Evolutionary conservation across 2,888 invertebrate genomes (phyloP).

Genomic region (Agrotis puta): DNA sequence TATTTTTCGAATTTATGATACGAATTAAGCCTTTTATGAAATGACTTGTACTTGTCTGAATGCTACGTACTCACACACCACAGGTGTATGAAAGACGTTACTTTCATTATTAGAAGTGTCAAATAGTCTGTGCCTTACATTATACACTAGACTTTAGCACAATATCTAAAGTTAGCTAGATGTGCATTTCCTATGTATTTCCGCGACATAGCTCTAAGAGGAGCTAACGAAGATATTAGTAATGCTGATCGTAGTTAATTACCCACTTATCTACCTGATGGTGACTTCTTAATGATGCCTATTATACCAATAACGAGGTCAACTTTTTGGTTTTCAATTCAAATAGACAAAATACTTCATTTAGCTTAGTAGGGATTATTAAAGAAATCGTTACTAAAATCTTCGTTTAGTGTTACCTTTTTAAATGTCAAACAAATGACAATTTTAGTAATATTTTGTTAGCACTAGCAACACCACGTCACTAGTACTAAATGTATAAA

Average conservation of each 20-base stretch:
- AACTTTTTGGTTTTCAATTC: conserved; percentile 15
- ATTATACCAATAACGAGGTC: conserved; percentile 2
- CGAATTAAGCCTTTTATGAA: conserved; percentile 58
- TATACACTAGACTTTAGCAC: conserved; percentile 68
- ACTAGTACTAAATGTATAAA: conserved; percentile 70
- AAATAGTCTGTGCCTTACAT: conserved; percentile 81
- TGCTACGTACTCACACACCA: conserved; percentile 3
- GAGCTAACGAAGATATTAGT: conserved; percentile 57
- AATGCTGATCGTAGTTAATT: conserved; percentile 25
- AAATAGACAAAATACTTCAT: neutral
- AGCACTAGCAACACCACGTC: conserved; percentile 69
- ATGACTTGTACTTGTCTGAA: conserved; percentile 27
- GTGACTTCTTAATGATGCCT: conserved; percentile 20
- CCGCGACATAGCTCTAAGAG: conserved; percentile 51
- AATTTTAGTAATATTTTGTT: conserved; percentile 43
- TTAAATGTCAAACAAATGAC: conserved; percentile 20
- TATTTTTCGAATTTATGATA: conserved; percentile 63
- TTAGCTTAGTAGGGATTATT: conserved; percentile 3
- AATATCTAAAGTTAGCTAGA: conserved; percentile 54
- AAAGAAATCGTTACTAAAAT: conserved; percentile 49
- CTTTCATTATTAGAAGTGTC: conserved; percentile 66
- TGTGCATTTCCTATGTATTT: conserved; percentile 50
- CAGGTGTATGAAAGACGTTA: conserved; percentile 17
- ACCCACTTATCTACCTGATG: conserved; percentile 1
- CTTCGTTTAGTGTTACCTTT: conserved; percentile 46